Evolutionary conservation across 2,113 vertebrate species (phyloP).

Genomic region (Zingel zingel): DNA sequence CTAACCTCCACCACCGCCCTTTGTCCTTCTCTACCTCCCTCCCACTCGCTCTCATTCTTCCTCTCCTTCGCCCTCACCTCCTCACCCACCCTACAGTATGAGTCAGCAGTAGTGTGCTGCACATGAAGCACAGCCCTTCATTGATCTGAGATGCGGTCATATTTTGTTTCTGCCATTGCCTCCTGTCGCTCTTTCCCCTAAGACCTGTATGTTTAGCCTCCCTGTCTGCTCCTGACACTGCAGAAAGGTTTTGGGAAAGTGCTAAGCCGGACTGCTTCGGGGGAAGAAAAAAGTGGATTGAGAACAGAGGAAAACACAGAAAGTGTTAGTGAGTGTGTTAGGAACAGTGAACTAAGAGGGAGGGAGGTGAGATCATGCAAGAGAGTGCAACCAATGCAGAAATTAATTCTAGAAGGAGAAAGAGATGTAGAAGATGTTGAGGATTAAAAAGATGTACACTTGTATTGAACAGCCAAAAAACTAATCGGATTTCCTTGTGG

Average conservation of each 20-base stretch:
- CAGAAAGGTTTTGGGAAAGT: conserved; percentile 11
- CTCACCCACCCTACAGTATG: conserved; percentile 16
- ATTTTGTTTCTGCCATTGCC: conserved; percentile 33
- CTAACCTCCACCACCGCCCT: conserved; percentile 29
- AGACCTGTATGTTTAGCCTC: conserved; percentile 26
- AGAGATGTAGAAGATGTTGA: background rate
- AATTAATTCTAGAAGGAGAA: background rate
- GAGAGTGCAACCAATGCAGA: background rate
- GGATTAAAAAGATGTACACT: background rate
- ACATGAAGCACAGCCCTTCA: conserved; percentile 24
- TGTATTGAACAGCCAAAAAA: conserved; percentile 2
- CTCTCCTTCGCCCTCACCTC: background rate
- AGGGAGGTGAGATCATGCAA: background rate
- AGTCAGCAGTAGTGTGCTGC: conserved; percentile 61
- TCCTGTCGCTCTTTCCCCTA: conserved; percentile 22
- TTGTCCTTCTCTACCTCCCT: conserved; percentile 44
- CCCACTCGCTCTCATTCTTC: conserved; percentile 17
- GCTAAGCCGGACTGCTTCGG: conserved; percentile 17
- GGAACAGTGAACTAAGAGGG: background rate
- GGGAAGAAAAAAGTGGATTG: background rate
- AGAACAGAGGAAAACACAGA: conserved; percentile 1
- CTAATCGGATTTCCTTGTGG: background rate
- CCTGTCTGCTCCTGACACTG: conserved; percentile 18
- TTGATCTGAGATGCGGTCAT: conserved; percentile 62
- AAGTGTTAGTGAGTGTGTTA: conserved; percentile 83